A percentile compares a stretch with the other conserved stretches of the same genome.
These are phyloP conservation scores for Eurystomus gularis DNA, from an alignment of 2,113 vertebrate genomes.

Conservation along the genomic window DNA sequence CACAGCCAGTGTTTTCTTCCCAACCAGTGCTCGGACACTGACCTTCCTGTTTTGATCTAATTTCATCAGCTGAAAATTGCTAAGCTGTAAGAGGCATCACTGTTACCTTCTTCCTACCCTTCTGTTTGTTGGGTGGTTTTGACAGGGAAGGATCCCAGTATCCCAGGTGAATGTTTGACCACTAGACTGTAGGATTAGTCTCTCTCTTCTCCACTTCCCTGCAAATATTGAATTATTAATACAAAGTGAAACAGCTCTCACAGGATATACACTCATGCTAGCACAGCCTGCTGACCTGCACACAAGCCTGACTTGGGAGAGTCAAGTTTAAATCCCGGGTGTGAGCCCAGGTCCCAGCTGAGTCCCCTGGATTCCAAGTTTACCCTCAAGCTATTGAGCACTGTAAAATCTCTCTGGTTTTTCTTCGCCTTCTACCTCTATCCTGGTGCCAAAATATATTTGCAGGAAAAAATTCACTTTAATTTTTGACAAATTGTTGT, in stretches of 20 bases:
- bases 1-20: not conserved
- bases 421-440: not conserved
- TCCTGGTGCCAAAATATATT: not conserved
- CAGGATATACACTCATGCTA: not conserved
- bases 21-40: not conserved
- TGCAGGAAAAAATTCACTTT: not conserved
- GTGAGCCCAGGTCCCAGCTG: not conserved
- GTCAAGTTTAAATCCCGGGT: not conserved
- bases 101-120: not conserved
- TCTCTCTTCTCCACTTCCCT: not conserved
- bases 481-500: not conserved
- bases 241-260: not conserved
- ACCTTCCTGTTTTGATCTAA: slow-evolving; percentile 10
- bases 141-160: not conserved
- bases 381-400: not conserved
- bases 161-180: slow-evolving; percentile 18
- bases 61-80: slow-evolving; percentile 1
- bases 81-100: not conserved
- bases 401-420: not conserved
- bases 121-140: not conserved
- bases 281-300: not conserved
- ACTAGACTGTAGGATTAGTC: slow-evolving; percentile 27
- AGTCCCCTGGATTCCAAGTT: not conserved
- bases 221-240: slow-evolving; percentile 50
- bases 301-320: not conserved